Percentiles rank a stretch among this genome's conserved stretches.
Evolutionary conservation across 2,113 vertebrate species (phyloP).

Genomic region (Toxostoma redivivum): DNA sequence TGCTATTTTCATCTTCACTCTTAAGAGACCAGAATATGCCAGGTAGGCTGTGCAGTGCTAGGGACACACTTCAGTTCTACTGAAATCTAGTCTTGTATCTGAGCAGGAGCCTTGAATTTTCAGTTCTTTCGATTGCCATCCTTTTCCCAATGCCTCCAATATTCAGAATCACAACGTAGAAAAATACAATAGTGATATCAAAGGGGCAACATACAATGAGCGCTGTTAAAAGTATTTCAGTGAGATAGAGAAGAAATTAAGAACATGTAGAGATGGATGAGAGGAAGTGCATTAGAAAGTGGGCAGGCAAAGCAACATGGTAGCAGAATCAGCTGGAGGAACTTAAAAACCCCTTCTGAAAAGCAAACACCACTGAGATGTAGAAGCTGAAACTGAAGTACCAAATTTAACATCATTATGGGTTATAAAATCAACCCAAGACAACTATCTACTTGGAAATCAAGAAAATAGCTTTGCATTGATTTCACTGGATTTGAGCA

Average conservation of each 20-base stretch:
- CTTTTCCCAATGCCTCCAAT: neutral
- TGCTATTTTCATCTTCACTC: neutral
- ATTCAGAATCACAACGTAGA: neutral
- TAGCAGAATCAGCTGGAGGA: neutral
- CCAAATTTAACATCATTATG: neutral
- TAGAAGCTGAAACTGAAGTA: neutral
- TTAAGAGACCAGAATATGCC: neutral
- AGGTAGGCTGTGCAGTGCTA: neutral
- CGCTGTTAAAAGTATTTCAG: neutral
- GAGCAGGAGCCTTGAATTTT: neutral
- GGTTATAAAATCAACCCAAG: neutral
- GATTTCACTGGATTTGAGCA: neutral
- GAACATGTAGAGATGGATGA: neutral
- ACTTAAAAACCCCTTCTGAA: neutral
- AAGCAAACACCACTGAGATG: neutral
- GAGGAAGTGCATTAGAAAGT: neutral
- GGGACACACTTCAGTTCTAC: neutral
- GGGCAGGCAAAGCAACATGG: neutral
- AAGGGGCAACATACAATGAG: fast-evolving
- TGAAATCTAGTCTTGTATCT: neutral
- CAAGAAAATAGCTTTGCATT: neutral
- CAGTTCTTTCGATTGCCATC: neutral
- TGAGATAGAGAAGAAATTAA: neutral
- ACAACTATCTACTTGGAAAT: neutral
- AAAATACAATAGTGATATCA: neutral